Evolutionary conservation across 2,797 vertebrate genomes (phyloP), one percentile per base, ranked within the genome.

Genomic region (Anguilla pacifica): DNA sequence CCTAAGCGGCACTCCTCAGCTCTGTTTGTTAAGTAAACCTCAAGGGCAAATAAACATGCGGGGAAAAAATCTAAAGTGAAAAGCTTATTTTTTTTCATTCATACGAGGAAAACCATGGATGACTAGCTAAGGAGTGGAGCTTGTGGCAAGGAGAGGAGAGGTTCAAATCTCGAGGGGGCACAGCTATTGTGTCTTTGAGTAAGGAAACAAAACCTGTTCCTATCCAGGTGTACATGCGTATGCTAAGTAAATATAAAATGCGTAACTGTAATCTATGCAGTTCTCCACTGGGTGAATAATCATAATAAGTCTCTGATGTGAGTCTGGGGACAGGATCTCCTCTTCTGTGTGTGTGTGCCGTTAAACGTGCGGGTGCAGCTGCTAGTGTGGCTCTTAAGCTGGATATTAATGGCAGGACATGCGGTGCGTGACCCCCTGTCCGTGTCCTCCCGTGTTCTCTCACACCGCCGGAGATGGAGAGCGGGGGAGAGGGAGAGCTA

Each of bases 11-110:
- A 51, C 46, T 82, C 79, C 46, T 9, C 79, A 6, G 79, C 17
- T n/a, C 22, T 49, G 46, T 82, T 82, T 46, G 22, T 51, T 51
- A 49, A 82, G 43, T 51, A 49, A 82, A 82, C 46, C 43, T 82
- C 79, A 79, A 79, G 74, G 74, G 74, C 74, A 43, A 4, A 39
- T 79, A 79, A 79, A 79, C 74, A 79, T 79, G 31, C 74, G 43
- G 74, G 67, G 74, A 43, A 79, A 79, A 79, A 79, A 35, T 15
- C 70, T 74, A n/a, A 74, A 43, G 35, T 79, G 4, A 72, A 72
- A 72, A 72, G 67, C 67, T 2, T 72, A 9, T 3, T 72, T 72
- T n/a, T 67, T 74, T 74, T 39, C 15, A 79, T 79, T 49, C 43
- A 82, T 2, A 49, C 22, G 19, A 19, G 79, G 22, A n/a, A 31